phyloP scores from a whole-genome alignment of 2,888 invertebrate species.

The Cheilosia pagana region DNA sequence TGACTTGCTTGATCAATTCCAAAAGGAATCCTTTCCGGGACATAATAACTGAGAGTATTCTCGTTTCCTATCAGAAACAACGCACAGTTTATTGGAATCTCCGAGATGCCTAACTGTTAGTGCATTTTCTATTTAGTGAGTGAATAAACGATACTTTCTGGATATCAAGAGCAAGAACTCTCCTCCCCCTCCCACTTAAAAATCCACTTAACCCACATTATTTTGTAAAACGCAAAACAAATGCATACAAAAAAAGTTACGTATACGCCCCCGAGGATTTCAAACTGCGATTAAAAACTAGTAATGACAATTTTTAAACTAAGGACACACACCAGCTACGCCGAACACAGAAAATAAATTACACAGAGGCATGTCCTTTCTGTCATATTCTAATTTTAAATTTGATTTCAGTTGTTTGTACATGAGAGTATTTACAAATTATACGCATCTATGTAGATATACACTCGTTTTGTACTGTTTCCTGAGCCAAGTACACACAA shows the following conservation, averaged over 20 bases:
- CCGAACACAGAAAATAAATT: not conserved
- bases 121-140: too few species aligned
- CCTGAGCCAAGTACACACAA: slow-evolving; percentile 11
- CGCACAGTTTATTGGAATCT: too few species aligned
- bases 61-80: too few species aligned
- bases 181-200: too few species aligned
- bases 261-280: not conserved
- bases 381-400: slow-evolving; percentile 20
- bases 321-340: not conserved
- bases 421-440: slow-evolving; percentile 47
- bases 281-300: not conserved
- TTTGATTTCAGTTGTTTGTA: slow-evolving; percentile 50
- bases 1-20: too few species aligned
- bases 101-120: too few species aligned
- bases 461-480: not conserved
- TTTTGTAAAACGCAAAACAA: not conserved
- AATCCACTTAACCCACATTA: not conserved
- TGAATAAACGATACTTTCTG: too few species aligned
- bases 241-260: not conserved
- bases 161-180: too few species aligned
- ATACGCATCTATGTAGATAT: slow-evolving; percentile 6
- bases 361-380: not conserved
- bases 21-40: too few species aligned
- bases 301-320: not conserved
- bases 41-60: too few species aligned